Base-by-base conservation (phyloP, 2,113 vertebrate genomes). In the Rhodinocichla rosea region DNA sequence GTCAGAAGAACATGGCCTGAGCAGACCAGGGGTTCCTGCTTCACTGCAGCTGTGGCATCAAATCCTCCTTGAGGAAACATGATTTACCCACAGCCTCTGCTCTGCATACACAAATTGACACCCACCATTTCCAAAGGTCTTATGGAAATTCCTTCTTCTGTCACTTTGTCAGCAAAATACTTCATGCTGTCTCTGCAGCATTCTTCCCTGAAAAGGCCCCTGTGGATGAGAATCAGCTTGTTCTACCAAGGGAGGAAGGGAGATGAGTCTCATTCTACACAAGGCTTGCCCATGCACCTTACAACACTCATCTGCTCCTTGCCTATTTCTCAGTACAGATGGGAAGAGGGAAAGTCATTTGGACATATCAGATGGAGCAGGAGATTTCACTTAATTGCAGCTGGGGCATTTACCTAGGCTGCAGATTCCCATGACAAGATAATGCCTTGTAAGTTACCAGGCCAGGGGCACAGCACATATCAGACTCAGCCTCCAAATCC, bases 21-120 rank as follows among this genome's bases (percentile, higher is more conserved):
- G 60, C 13, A 74, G 45, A 32, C 17, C 14, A 52, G 27, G 23
- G 23, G 10, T 28, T 91, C 55, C 78, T 83, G 33, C 44, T 32
- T 8, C 21, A 32, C 8, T 2, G 12, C 63, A 70, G n/a, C 32
- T 56, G 13, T 0, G 2, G n/a, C 37, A 28, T 17, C 0, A 0
- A 24, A 35, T 33, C n/a, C 27, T 81, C 67, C 30, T 60, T 81
- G 30, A 65, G 44, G 73, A 71, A 70, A 75, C 2, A 2, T 2
- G 4, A 21, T 63, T 83, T 90, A 21, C 28, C 16, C 4, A 3
- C 37, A 68, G 27, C 8, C 60, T 59, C 11, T 62, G 24, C 30
- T 89, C 57, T 74, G 50, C 42, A 18, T 42, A 8, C 0, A 2
- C 42, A 49, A 57, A 73, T 62, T 45, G 55, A 35, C 18, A 57